These are phyloP conservation scores for Zaprionus obscuricornis DNA, from an alignment of 2,888 invertebrate genomes.

Conservation along the genomic window DNA sequence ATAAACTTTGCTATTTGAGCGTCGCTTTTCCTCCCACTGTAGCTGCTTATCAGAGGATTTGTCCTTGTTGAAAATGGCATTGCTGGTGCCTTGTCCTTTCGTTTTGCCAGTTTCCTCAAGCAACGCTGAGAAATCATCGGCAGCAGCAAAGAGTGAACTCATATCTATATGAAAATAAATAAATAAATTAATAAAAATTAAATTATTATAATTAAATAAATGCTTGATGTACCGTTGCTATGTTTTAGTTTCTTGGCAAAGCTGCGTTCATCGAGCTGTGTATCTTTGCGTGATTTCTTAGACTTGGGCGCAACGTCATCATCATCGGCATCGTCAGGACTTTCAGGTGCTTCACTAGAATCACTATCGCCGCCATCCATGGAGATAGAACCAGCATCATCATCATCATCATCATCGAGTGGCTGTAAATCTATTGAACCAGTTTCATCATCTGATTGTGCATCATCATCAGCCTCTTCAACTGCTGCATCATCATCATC, in stretches of 20 bases:
- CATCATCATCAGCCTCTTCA: slow-evolving; percentile 75
- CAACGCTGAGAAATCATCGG: slow-evolving; percentile 94
- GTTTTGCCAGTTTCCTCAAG: slow-evolving; percentile 92
- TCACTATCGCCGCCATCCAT: slow-evolving; percentile 69
- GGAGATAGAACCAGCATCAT: slow-evolving; percentile 61
- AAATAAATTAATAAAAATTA: neutral
- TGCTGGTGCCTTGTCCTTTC: slow-evolving; percentile 87
- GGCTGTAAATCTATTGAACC: slow-evolving; percentile 74
- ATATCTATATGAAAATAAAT: slow-evolving; percentile 83
- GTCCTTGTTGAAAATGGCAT: slow-evolving; percentile 89
- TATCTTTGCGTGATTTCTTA: slow-evolving; percentile 71
- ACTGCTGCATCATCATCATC: slow-evolving; percentile 81
- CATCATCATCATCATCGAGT: slow-evolving; percentile 61
- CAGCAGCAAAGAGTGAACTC: slow-evolving; percentile 90
- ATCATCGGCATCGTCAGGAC: slow-evolving; percentile 61
- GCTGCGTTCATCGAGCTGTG: slow-evolving; percentile 55
- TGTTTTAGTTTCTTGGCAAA: slow-evolving; percentile 81
- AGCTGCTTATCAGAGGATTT: slow-evolving; percentile 91
- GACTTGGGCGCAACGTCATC: slow-evolving; percentile 62
- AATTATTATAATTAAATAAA: too few relatives aligned
- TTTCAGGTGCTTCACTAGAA: slow-evolving; percentile 65
- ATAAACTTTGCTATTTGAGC: slow-evolving; percentile 76
- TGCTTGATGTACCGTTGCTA: slow-evolving; percentile 69
- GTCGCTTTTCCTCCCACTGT: slow-evolving; percentile 91
- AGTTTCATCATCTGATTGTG: slow-evolving; percentile 77